Percentiles rank a stretch among this genome's conserved stretches.
These are phyloP conservation scores for Leucoptera coffeella DNA, from an alignment of 2,888 invertebrate genomes.

Conservation along the genomic window DNA sequence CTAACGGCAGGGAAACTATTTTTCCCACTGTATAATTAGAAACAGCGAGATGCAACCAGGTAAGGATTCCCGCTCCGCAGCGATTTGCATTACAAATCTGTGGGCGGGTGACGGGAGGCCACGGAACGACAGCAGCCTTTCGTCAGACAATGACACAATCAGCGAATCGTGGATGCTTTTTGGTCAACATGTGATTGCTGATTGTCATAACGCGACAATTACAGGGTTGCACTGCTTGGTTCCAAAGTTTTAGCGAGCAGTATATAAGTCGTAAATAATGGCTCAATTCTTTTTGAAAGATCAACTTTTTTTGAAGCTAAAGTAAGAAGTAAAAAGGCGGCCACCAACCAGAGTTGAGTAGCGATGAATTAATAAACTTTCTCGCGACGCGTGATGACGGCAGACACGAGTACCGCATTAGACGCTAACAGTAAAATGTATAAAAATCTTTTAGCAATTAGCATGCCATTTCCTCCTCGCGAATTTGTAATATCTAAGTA, in stretches of 20 bases:
- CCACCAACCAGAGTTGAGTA: slow-evolving; percentile 24
- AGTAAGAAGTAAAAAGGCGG: slow-evolving; percentile 16
- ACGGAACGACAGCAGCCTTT: slow-evolving; percentile 10
- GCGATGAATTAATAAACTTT: slow-evolving; percentile 47
- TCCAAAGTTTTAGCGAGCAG: too few species aligned
- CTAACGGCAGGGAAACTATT: too few species aligned
- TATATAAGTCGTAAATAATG: too few species aligned
- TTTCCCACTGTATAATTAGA: too few species aligned
- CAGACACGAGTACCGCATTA: slow-evolving; percentile 51
- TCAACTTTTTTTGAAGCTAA: too few species aligned
- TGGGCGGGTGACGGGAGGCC: slow-evolving; percentile 17
- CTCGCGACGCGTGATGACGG: slow-evolving; percentile 50
- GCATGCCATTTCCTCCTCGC: slow-evolving; percentile 2
- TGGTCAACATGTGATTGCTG: slow-evolving; percentile 41
- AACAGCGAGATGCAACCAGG: too few species aligned
- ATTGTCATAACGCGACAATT: too few species aligned
- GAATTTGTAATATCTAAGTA: too few species aligned
- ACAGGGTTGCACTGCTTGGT: too few species aligned
- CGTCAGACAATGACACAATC: slow-evolving; percentile 47
- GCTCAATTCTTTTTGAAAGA: too few species aligned
- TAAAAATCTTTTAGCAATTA: slow-evolving; percentile 12
- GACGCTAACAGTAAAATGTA: slow-evolving; percentile 26
- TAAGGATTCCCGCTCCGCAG: too few species aligned
- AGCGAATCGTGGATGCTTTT: slow-evolving; percentile 48
- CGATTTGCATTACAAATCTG: slow-evolving; percentile 26